Percentiles rank a stretch among this genome's conserved stretches.
These are phyloP conservation scores for Drosophila paramelanica DNA, from an alignment of 2,888 invertebrate genomes.

Conservation along the genomic window DNA sequence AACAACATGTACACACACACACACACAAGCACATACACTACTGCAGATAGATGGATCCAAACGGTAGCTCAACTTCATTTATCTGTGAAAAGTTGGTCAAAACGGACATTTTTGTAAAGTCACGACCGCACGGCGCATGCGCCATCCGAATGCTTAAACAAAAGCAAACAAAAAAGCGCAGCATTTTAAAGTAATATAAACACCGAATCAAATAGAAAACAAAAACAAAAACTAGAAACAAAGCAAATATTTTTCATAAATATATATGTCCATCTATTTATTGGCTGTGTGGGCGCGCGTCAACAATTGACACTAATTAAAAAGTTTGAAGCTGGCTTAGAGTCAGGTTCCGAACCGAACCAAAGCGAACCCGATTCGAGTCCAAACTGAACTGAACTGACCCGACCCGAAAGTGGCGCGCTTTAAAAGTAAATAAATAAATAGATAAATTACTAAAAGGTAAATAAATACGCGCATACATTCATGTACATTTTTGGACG, in stretches of 20 bases:
- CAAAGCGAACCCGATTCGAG: conserved; percentile 12
- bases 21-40: background rate
- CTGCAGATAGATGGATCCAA: conserved; percentile 1
- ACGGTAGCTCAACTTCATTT: conserved; percentile 52
- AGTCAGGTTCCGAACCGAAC: conserved; percentile 16
- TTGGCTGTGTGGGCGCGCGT: conserved; percentile 41
- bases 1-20: background rate
- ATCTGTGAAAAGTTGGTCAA: conserved; percentile 72
- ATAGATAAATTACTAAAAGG: conserved; percentile 81
- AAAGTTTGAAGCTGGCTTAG: conserved; percentile 61
- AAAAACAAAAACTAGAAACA: conserved; percentile 30
- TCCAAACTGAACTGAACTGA: conserved; percentile 25
- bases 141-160: conserved; percentile 52
- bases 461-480: conserved; percentile 71
- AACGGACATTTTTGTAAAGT: conserved; percentile 67
- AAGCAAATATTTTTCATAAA: conserved; percentile 63
- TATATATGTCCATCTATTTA: conserved; percentile 44
- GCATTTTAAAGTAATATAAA: conserved; percentile 72
- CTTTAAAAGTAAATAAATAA: conserved; percentile 78
- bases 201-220: conserved; percentile 49
- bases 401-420: conserved; percentile 66
- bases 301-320: conserved; percentile 71
- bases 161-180: conserved; percentile 68
- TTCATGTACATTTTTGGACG: conserved; percentile 56
- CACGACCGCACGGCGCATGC: conserved; percentile 71